These are phyloP conservation scores for Pandemis corylana DNA, from an alignment of 2,888 invertebrate species.

Conservation along the genomic window DNA sequence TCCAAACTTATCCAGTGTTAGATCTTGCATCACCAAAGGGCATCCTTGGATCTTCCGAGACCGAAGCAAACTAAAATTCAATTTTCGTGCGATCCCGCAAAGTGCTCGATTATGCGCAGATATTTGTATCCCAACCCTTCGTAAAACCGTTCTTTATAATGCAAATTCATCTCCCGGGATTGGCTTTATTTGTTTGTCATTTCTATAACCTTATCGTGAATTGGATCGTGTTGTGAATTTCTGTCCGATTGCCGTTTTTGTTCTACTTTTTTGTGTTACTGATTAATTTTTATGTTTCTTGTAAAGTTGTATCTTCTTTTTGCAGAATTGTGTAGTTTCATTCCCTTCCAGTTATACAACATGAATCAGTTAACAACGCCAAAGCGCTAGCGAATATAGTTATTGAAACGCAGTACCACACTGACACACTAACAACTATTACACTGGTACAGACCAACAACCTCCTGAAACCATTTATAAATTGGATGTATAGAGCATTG, in stretches of 20 bases:
- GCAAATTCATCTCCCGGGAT: conserved; percentile 68
- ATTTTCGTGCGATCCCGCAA: conserved; percentile 58
- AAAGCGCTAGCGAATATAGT: neutral
- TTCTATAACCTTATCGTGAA: conserved; percentile 39
- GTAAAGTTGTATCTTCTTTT: neutral
- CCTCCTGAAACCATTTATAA: too few relatives aligned
- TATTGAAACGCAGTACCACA: too few relatives aligned
- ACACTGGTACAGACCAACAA: too few relatives aligned
- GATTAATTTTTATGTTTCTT: neutral
- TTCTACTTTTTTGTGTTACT: neutral
- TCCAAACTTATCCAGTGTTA: conserved; percentile 15
- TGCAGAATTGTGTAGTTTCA: neutral
- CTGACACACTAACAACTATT: too few relatives aligned
- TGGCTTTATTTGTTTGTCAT: conserved; percentile 55
- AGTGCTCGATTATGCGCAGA: conserved; percentile 67
- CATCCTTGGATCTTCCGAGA: conserved; percentile 30
- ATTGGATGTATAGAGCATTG: too few relatives aligned
- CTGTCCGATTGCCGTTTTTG: conserved; percentile 20
- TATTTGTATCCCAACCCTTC: conserved; percentile 67
- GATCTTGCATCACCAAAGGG: conserved; percentile 20
- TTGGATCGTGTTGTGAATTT: conserved; percentile 17
- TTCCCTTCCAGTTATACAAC: too few relatives aligned
- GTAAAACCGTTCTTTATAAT: conserved; percentile 65
- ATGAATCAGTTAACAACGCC: neutral
- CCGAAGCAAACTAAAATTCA: conserved; percentile 59